Evolutionary conservation across 2,797 vertebrate genomes (phyloP).

Genomic region (Thunnus albacares): DNA sequence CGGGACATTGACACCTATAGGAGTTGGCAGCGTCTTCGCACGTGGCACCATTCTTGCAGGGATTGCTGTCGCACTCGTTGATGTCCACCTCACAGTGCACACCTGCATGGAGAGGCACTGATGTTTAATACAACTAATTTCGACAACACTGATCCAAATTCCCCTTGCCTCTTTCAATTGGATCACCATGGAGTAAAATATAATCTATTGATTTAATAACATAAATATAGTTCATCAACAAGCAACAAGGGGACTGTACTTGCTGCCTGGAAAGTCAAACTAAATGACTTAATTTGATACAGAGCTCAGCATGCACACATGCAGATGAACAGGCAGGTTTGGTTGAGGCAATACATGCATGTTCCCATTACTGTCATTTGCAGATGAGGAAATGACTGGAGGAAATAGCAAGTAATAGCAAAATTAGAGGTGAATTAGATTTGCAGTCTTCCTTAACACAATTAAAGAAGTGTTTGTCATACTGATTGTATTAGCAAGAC

Average conservation of each 20-base stretch:
- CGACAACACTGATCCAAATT: background rate
- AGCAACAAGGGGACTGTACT: background rate
- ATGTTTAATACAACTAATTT: background rate
- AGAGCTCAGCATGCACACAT: background rate
- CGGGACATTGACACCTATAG: conserved; percentile 90
- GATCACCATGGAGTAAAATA: background rate
- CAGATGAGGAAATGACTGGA: conserved; percentile 47
- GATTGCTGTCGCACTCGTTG: conserved; percentile 91
- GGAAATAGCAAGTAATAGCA: conserved; percentile 35
- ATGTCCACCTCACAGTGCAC: conserved; percentile 90
- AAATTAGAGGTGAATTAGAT: conserved; percentile 24
- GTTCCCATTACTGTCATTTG: conserved; percentile 11
- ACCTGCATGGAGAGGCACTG: conserved; percentile 81
- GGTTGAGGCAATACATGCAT: background rate
- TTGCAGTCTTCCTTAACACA: conserved; percentile 20
- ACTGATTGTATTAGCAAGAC: conserved; percentile 22
- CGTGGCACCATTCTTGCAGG: conserved; percentile 91
- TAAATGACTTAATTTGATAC: conserved; percentile 12
- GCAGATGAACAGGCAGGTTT: background rate
- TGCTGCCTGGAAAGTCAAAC: conserved; percentile 4
- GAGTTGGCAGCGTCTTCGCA: conserved; percentile 89
- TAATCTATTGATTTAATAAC: background rate
- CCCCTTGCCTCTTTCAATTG: background rate
- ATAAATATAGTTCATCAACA: background rate
- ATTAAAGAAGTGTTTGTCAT: conserved; percentile 28